Base-by-base conservation (phyloP, 2,113 vertebrate species). In the Opisthocomus hoazin region DNA sequence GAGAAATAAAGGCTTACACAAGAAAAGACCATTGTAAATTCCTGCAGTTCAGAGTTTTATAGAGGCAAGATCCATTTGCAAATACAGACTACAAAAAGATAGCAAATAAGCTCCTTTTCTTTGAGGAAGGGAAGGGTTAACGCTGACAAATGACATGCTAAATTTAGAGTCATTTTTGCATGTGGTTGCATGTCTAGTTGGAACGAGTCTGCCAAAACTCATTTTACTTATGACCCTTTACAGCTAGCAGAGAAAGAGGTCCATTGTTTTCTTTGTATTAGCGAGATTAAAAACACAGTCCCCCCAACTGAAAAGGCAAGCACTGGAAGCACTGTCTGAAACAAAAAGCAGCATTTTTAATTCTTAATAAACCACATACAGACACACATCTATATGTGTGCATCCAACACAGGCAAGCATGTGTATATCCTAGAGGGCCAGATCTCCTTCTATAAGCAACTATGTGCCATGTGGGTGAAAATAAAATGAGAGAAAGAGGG, bases 211-310 rank as follows among this genome's bases (percentile, higher is more conserved):
- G 96, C 96, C 94, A 94, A 88, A 95, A 94, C 89, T 97, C 93
- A 96, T 97, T 98, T 97, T 98, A 95, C 95, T 93, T 96, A 93
- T 97, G 98, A 97, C 96, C 96, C 97, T 98, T 98, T 93, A 95
- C 95, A 97, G 97, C 95, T 84, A 96, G 95, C 96, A 94, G 95
- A 98, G 97, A 98, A 98, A 98, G 97, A 97, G 71, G 50, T 60
- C 89, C 96, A 97, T 98, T 98, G 98, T 98, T 97, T 97, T 96
- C 96, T 96, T 96, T 93, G 76, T 96, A 96, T 96, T 97, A 89
- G 91, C 0, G 8, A 90, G 80, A 96, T 97, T 97, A 97, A 97
- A 98, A 98, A 96, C 93, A 94, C 46, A 93, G 93, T 96, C 77
- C 81, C 94, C 95, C 80, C 90, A 95, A 2, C 93, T 90, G 89